Percentiles rank a stretch among this genome's conserved stretches.
These are phyloP conservation scores for Spea bombifrons DNA, from an alignment of 2,113 vertebrate genomes.

Conservation along the genomic window DNA sequence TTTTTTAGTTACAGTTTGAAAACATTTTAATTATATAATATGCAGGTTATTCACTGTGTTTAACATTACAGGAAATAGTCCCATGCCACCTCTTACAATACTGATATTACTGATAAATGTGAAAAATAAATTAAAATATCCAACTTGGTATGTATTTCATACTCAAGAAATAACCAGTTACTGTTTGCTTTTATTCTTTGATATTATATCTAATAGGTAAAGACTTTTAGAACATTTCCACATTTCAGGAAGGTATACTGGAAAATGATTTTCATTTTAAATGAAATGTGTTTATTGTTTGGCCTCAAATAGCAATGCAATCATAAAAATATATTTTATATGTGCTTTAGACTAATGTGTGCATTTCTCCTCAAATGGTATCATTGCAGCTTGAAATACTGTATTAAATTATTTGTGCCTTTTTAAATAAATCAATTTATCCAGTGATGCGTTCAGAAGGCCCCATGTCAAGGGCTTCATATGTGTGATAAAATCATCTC, in stretches of 20 bases:
- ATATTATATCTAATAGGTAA: not conserved
- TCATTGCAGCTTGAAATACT: conserved; percentile 25
- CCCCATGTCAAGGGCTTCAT: conserved; percentile 47
- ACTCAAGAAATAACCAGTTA: conserved; percentile 23
- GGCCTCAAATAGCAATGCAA: conserved; percentile 47
- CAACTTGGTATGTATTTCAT: conserved; percentile 18
- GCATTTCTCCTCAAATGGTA: conserved; percentile 19
- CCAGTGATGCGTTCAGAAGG: conserved; percentile 43
- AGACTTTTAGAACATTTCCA: conserved; percentile 8
- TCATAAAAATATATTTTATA: conserved; percentile 18
- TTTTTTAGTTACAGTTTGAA: conserved; percentile 22
- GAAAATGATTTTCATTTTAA: conserved; percentile 49
- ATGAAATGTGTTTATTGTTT: conserved; percentile 36
- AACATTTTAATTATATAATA: conserved; percentile 11
- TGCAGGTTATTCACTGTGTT: not conserved
- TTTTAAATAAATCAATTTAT: conserved; percentile 33
- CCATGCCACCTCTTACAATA: conserved; percentile 3
- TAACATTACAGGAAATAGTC: conserved; percentile 5
- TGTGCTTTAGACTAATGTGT: conserved; percentile 31
- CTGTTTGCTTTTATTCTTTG: conserved; percentile 1
- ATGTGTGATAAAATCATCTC: conserved; percentile 36
- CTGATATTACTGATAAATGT: not conserved
- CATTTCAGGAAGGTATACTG: not conserved
- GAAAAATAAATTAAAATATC: conserved; percentile 24
- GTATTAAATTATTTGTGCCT: conserved; percentile 25